Evolutionary conservation across 1,140 invertebrate species (phyloP).

Genomic region (Elysia chlorotica): DNA sequence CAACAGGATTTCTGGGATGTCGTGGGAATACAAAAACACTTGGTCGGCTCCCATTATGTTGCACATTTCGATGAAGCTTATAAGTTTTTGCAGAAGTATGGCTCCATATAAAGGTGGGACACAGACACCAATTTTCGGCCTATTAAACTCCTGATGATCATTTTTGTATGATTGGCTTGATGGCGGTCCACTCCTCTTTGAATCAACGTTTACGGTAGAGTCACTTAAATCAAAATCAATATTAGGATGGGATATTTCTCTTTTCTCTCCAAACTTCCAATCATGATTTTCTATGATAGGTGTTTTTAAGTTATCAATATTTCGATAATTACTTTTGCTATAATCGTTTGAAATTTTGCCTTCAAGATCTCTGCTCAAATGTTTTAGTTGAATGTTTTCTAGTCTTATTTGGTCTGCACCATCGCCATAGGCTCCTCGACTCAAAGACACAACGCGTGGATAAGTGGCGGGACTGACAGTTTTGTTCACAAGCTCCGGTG

Average conservation of each 20-base stretch:
- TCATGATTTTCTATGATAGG: background rate
- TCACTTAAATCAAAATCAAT: too few relatives aligned
- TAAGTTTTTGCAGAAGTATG: slow-evolving; percentile 39
- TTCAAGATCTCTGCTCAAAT: background rate
- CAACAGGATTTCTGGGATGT: slow-evolving; percentile 36
- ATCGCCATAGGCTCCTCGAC: background rate
- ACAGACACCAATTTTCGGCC: slow-evolving; percentile 66
- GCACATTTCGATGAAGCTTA: slow-evolving; percentile 58
- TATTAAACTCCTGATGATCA: background rate
- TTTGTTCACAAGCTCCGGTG: slow-evolving; percentile 3
- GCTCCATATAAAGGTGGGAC: slow-evolving; percentile 58
- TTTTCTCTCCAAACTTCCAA: background rate
- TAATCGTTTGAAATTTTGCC: background rate
- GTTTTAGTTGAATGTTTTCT: background rate
- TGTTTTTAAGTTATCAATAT: background rate
- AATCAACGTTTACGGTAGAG: background rate
- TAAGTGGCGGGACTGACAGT: background rate
- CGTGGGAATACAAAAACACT: slow-evolving; percentile 51
- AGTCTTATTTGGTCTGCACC: too few relatives aligned
- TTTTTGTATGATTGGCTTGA: background rate
- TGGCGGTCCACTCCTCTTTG: background rate
- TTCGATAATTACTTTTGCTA: background rate
- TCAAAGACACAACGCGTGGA: background rate
- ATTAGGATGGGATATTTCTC: background rate
- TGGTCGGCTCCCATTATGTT: slow-evolving; percentile 49